Base-by-base conservation (phyloP, 2,888 invertebrate species). In the Lottia gigantea region DNA sequence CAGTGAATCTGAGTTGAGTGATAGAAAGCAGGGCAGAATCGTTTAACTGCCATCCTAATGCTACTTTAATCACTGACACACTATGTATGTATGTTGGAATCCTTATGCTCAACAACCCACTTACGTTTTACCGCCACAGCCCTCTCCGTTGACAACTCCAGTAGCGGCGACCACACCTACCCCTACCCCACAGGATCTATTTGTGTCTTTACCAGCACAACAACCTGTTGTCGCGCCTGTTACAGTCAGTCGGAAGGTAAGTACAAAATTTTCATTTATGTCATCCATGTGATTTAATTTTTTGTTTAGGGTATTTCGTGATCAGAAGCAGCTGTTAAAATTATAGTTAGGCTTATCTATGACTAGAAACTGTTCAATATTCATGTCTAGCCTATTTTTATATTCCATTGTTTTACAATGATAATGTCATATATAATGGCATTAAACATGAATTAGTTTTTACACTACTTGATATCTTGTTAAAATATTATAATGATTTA, bases 31-130 rank as follows among this genome's bases (percentile, higher is more conserved):
- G 55, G 55, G 55, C 55, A 55, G 55, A 55, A 55, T 23, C 15
- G 19, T 23, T 55, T 55, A n/a, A 55, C 55, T 55, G 55, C 55
- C 55, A 55, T 55, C 55, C 55, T 8, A 55, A 55, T 55, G 55
- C 55, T 55, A 55, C 55, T 55, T 55, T 55, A 23, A 55, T 55
- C 55, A 55, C 23, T 64, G 67, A 71, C 73, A 67, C 74, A 75
- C 71, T 72, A 78, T 78, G 78, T 78, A 78, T 71, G 76, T 78
- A 72, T 78, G 78, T 70, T 78, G 76, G 74, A 76, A 78, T 74
- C 76, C 74, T 64, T 78, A 76, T 71, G 74, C 72, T 67, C 74
- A 74, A 71, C 70, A 73, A 68, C 71, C 73, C 26, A 68, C 74
- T 40, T 70, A 71, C 63, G 67, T 68, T 40, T 55, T 72, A 61